Evolutionary conservation across 2,797 vertebrate species (phyloP).

Genomic region (Okamejei kenojei): DNA sequence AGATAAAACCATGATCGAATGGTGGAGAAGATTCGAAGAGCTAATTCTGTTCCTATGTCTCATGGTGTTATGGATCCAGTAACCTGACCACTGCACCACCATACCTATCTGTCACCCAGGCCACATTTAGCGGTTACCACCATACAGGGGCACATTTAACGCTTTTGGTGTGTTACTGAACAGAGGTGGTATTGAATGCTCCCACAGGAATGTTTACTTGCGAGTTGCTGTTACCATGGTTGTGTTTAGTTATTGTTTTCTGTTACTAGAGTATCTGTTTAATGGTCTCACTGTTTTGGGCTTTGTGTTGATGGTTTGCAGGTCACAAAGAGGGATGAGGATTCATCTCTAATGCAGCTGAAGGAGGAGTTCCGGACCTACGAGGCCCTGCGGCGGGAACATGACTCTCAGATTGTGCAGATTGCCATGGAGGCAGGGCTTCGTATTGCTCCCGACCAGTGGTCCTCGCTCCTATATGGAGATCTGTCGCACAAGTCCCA

Average conservation of each 20-base stretch:
- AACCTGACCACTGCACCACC: no score
- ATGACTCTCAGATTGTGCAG: conserved; percentile 97
- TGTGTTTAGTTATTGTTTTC: neutral
- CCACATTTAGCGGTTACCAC: no score
- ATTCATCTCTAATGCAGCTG: conserved; percentile 95
- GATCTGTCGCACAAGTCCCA: conserved; percentile 98
- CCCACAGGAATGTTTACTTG: no score
- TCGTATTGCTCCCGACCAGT: conserved; percentile 96
- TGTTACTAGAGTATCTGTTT: neutral
- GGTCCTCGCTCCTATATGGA: conserved; percentile 93
- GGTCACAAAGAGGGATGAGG: conserved; percentile 97
- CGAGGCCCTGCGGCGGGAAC: conserved; percentile 86
- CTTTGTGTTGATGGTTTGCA: conserved; percentile 45
- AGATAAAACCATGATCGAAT: no score
- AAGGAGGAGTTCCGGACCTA: conserved; percentile 97
- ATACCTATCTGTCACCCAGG: no score
- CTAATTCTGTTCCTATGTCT: no score
- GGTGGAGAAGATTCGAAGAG: no score
- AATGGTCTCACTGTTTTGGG: neutral
- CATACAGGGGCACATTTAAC: no score
- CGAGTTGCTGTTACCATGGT: neutral
- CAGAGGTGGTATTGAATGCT: no score
- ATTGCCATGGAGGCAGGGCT: conserved; percentile 98
- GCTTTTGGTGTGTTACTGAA: no score
- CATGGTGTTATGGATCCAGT: no score